Conservation (phyloP, 2,797 vertebrate species). For the Cygnus olor region DNA sequence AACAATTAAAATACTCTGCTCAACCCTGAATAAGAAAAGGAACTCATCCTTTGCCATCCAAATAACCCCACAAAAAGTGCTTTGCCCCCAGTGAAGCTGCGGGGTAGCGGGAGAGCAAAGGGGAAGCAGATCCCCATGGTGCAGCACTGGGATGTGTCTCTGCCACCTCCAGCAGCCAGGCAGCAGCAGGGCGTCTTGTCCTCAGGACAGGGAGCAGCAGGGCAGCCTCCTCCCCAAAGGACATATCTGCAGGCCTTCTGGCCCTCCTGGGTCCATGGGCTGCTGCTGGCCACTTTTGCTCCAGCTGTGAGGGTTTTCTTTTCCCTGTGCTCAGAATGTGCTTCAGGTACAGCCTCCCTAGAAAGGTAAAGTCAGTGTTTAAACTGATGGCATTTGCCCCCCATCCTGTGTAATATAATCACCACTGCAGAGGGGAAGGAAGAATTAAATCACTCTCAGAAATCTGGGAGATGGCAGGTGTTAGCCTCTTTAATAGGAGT, state of each 20-base stretch:
- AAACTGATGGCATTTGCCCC: conserved; percentile 42
- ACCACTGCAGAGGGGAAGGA: conserved; percentile 21
- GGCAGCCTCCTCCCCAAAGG: neutral
- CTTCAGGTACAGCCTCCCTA: neutral
- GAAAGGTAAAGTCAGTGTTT: conserved; percentile 54
- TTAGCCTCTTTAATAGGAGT: conserved; percentile 63
- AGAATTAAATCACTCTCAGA: conserved; percentile 62
- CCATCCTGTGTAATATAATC: conserved; percentile 1
- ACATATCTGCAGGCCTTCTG: neutral
- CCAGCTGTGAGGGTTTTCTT: neutral
- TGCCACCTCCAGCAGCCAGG: neutral
- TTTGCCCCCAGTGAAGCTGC: neutral
- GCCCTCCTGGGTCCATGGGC: neutral
- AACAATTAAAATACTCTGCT: neutral
- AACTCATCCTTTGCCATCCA: neutral
- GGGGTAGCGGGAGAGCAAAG: neutral
- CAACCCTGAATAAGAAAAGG: neutral
- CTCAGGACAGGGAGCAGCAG: accelerated
- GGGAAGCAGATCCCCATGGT: neutral
- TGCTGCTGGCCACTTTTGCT: neutral
- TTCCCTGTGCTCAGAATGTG: neutral
- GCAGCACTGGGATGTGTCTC: accelerated
- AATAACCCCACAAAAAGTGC: neutral
- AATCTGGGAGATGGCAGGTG: conserved; percentile 62
- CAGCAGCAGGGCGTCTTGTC: neutral